Evolutionary conservation across 2,113 vertebrate genomes (phyloP).

Genomic region (Phylloscopus whistleri): DNA sequence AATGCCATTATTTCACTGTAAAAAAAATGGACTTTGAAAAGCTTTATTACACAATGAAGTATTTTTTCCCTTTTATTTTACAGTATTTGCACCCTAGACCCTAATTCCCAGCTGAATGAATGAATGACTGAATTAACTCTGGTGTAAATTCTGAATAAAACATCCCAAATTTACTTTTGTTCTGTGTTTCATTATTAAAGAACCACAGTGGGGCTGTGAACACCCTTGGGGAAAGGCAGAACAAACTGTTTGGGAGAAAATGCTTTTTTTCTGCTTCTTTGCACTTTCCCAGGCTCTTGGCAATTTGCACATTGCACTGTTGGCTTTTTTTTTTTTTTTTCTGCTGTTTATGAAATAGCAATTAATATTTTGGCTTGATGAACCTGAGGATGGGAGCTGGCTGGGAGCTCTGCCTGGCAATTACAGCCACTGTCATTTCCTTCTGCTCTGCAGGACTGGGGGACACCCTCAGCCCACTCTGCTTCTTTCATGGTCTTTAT

Average conservation of each 20-base stretch:
- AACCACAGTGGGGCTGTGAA: no score
- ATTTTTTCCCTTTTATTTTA: neutral
- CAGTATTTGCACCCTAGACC: neutral
- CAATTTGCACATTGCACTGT: neutral
- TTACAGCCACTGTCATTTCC: rapidly evolving
- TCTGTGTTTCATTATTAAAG: neutral
- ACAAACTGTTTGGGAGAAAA: neutral
- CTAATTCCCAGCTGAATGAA: neutral
- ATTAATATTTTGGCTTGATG: neutral
- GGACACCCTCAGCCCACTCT: neutral
- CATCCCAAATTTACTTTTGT: neutral
- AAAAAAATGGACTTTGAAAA: neutral
- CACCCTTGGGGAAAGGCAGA: neutral
- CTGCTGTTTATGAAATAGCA: neutral
- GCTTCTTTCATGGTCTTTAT: neutral
- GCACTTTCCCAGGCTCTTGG: neutral
- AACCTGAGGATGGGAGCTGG: neutral
- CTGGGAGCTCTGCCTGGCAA: neutral
- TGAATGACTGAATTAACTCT: neutral
- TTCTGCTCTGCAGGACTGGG: rapidly evolving
- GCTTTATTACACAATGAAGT: neutral
- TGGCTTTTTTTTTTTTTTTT: neutral
- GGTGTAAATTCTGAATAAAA: neutral
- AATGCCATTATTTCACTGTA: neutral
- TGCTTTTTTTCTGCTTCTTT: neutral